Evolutionary conservation across 2,797 vertebrate genomes (phyloP), one percentile per base, ranked within the genome.

Genomic region (Acanthurus lineatus): DNA sequence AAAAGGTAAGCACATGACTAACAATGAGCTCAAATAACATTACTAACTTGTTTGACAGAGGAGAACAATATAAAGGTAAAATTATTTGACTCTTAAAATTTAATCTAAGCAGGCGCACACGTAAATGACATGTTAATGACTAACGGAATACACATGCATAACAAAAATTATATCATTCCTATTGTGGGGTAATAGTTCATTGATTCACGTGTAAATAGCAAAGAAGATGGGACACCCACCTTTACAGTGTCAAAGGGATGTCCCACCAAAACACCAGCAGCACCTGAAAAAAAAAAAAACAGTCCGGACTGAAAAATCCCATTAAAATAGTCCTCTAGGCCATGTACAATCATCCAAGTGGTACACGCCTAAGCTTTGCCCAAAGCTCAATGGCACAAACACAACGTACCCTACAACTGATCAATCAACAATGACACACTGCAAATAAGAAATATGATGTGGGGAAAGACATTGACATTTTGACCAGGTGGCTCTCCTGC

Each of bases 161-260:
- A 40, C 28, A 40, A 10, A 40, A 8, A 8, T 52, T 40, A 6
- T 20, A 25, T 52, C 1, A 19, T 25, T 57, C 4, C 40, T 58
- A 20, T 16, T 32, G 20, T 72, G 28, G 47, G 1, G 14, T 4
- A 35, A 20, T 56, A 19, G 40, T 57, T 28, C 35, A 63, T 64
- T 79, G 28, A 58, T 59, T 69, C 76, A 79, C 48, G 62, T 42
- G 57, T 69, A 71, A 85, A 81, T 0, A 77, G 19, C 22, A 14
- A n/a, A 8, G 53, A 81, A 12, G 40, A 85, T 35, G 35, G 9
- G 40, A 83, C 67, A 96, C 97, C 94, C 96, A 99, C 98, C 97
- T 99, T 99, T 76, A 99, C 97, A 0, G 97, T 99, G 90, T 99
- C 98, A 84, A 99, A 99, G 0, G 98, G 98, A 92, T 99, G 98